Evolutionary conservation across 2,113 vertebrate genomes (phyloP).

Genomic region (Anoplopoma fimbria): DNA sequence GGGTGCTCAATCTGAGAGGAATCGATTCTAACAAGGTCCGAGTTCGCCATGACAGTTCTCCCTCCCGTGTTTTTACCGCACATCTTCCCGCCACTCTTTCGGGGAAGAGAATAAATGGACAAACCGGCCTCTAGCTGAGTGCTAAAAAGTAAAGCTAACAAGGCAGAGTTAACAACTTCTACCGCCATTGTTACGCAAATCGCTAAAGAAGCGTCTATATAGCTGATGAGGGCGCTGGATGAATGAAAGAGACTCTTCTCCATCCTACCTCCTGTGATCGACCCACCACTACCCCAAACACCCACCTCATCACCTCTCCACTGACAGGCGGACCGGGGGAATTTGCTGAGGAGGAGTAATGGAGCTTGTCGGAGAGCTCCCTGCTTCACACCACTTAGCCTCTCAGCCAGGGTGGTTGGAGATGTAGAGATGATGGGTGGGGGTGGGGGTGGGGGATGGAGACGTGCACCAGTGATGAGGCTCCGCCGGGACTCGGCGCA

Average conservation of each 20-base stretch:
- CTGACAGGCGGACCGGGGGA: slow-evolving; percentile 77
- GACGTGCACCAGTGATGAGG: slow-evolving; percentile 69
- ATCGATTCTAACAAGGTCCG: slow-evolving; percentile 84
- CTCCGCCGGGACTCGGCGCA: slow-evolving; percentile 69
- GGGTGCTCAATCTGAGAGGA: slow-evolving; percentile 73
- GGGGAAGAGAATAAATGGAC: background rate
- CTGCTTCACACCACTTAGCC: slow-evolving; percentile 85
- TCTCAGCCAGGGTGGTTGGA: slow-evolving; percentile 46
- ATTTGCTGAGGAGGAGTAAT: slow-evolving; percentile 79
- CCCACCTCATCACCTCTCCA: slow-evolving; percentile 66
- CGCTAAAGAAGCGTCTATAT: slow-evolving; percentile 28
- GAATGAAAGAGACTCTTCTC: slow-evolving; percentile 41
- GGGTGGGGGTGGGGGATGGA: background rate
- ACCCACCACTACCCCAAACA: slow-evolving; percentile 49
- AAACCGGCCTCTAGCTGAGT: background rate
- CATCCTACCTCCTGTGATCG: slow-evolving; percentile 49
- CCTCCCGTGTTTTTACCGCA: slow-evolving; percentile 40
- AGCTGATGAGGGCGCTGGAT: slow-evolving; percentile 18
- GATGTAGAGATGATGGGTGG: slow-evolving; percentile 29
- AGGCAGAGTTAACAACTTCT: slow-evolving; percentile 40
- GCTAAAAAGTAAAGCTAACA: slow-evolving; percentile 40
- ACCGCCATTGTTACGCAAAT: slow-evolving; percentile 32
- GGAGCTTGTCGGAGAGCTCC: slow-evolving; percentile 80
- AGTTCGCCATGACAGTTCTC: slow-evolving; percentile 67
- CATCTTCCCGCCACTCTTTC: slow-evolving; percentile 9